Evolutionary conservation across 2,113 vertebrate species (phyloP).

Genomic region (Fukomys damarensis): DNA sequence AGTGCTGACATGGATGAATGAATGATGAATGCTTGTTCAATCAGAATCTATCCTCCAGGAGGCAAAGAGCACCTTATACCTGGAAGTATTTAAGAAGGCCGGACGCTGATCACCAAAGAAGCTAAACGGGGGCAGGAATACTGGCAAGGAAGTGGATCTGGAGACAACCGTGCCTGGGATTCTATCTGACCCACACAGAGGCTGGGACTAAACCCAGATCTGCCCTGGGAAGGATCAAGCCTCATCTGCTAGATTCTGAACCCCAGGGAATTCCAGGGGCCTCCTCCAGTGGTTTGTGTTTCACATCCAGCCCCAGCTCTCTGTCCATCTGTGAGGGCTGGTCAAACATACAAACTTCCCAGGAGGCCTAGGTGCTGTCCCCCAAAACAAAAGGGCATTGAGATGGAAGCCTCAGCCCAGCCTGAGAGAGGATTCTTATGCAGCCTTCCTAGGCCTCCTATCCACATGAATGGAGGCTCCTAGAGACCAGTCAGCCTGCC

Average conservation of each 20-base stretch:
- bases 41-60: not conserved
- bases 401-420: conserved; percentile 72
- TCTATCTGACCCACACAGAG: not conserved
- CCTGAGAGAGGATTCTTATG: conserved; percentile 75
- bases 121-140: not conserved
- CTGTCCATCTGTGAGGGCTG: conserved; percentile 62
- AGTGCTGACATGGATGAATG: not conserved
- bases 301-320: conserved; percentile 15
- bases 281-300: conserved; percentile 54
- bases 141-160: not conserved
- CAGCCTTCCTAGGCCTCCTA: conserved; percentile 62
- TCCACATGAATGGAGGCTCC: conserved; percentile 72
- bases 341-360: conserved; percentile 70
- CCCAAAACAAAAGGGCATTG: conserved; percentile 76
- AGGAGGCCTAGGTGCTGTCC: conserved; percentile 59
- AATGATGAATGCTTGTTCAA: not conserved
- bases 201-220: not conserved
- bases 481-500: conserved; percentile 17
- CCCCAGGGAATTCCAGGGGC: not conserved
- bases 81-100: not conserved
- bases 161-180: not conserved
- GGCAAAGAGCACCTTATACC: not conserved
- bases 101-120: not conserved
- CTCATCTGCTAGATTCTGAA: conserved; percentile 25
- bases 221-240: not conserved